Evolutionary conservation across 2,888 invertebrate genomes (phyloP).

Genomic region (Pristionchus entomophagus): DNA sequence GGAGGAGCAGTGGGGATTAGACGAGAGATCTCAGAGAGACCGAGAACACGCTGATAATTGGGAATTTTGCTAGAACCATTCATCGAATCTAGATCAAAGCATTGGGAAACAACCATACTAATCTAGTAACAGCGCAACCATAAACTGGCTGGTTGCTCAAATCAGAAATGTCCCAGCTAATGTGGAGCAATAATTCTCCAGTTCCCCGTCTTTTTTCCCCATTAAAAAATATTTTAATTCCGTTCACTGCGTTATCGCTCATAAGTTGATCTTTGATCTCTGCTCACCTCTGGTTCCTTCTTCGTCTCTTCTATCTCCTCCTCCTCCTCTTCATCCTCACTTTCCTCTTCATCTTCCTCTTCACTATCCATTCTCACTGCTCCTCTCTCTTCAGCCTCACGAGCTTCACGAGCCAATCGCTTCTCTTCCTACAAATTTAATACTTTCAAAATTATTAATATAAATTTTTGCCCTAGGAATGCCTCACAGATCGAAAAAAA

Average conservation of each 20-base stretch:
- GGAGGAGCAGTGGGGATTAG: neutral
- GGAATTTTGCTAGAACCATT: neutral
- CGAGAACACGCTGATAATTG: neutral
- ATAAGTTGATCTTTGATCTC: neutral
- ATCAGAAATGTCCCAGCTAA: too few species aligned
- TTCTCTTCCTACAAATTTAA: neutral
- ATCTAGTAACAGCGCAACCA: neutral
- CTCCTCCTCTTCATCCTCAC: conserved; percentile 7
- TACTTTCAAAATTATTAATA: neutral
- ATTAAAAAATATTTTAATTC: too few species aligned
- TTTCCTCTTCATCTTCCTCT: conserved; percentile 20
- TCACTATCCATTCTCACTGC: conserved; percentile 45
- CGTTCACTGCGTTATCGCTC: too few species aligned
- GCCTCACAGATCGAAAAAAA: neutral
- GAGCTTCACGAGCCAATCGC: conserved; percentile 16
- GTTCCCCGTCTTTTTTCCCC: too few species aligned
- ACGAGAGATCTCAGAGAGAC: conserved; percentile 28
- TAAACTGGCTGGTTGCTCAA: too few species aligned
- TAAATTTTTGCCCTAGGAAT: neutral
- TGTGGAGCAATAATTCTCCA: too few species aligned
- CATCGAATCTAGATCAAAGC: neutral
- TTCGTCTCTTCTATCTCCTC: neutral
- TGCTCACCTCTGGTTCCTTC: neutral
- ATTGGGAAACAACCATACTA: neutral
- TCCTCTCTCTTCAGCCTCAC: neutral